A percentile compares a stretch with the other conserved stretches of the same genome.
Conservation (phyloP, 2,888 invertebrate species). For the Sphaerophoria rueppellii region DNA sequence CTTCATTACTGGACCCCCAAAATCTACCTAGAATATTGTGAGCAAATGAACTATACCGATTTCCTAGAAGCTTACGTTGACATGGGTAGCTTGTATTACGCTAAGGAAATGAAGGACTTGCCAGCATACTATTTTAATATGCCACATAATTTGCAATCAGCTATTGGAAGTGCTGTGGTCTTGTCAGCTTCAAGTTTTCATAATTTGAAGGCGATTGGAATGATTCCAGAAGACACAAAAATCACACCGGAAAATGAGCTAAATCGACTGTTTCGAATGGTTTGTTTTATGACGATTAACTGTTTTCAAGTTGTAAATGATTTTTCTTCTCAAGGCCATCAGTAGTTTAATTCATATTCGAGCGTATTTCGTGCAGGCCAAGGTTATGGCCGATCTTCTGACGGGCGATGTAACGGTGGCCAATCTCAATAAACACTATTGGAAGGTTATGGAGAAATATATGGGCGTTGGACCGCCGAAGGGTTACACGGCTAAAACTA, state of each 20-base stretch:
- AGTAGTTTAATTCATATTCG: conserved; percentile 2
- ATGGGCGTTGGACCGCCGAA: conserved; percentile 87
- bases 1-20: not conserved
- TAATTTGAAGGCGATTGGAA: conserved; percentile 7
- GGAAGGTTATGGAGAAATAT: conserved; percentile 85
- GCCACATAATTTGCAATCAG: conserved; percentile 8
- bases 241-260: conserved; percentile 1
- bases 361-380: conserved; percentile 32
- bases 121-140: conserved; percentile 20
- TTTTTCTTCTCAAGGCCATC: conserved; percentile 16
- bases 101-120: conserved; percentile 15
- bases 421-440: conserved; percentile 86
- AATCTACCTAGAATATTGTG: conserved; percentile 28
- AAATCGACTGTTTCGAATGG: conserved; percentile 25
- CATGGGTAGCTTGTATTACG: conserved; percentile 37
- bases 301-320: not conserved
- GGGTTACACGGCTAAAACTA: conserved; percentile 79
- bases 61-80: conserved; percentile 41
- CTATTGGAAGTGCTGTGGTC: conserved; percentile 14
- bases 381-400: conserved; percentile 87
- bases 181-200: conserved; percentile 43
- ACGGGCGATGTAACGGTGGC: conserved; percentile 84
- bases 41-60: conserved; percentile 15
- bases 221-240: not conserved
- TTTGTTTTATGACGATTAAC: no score